These are phyloP conservation scores for Mythimna albipuncta DNA, from an alignment of 2,888 invertebrate species.

Conservation along the genomic window DNA sequence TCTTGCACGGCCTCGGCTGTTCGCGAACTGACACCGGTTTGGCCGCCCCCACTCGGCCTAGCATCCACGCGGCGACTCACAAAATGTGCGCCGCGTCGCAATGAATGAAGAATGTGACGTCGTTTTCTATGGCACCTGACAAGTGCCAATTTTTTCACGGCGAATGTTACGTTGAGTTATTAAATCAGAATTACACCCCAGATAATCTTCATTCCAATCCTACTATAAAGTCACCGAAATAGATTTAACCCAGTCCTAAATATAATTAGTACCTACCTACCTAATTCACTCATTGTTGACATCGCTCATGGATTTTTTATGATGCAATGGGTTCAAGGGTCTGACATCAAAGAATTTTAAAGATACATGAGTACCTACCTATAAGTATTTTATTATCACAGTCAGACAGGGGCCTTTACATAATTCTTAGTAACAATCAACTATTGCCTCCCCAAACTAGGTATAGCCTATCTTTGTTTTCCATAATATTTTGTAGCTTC, in stretches of 20 bases:
- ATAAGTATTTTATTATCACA: too few relatives aligned
- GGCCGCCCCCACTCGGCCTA: constrained; percentile 65
- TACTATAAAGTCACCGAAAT: background rate
- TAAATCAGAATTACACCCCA: constrained; percentile 21
- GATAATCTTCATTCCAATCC: background rate
- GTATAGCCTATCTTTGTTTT: too few relatives aligned
- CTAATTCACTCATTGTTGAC: too few relatives aligned
- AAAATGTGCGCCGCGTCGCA: constrained; percentile 64
- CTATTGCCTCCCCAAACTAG: too few relatives aligned
- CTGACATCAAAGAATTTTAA: too few relatives aligned
- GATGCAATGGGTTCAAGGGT: background rate
- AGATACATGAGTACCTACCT: too few relatives aligned
- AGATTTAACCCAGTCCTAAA: constrained; percentile 11
- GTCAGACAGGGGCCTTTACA: too few relatives aligned
- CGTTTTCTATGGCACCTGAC: constrained; percentile 44
- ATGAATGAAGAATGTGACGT: constrained; percentile 71
- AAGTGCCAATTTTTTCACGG: constrained; percentile 44
- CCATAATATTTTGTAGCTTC: too few relatives aligned
- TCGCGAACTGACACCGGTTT: constrained; percentile 76
- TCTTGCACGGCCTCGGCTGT: constrained; percentile 78
- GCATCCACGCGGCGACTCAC: constrained; percentile 59
- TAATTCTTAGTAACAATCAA: too few relatives aligned
- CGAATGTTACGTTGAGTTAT: constrained; percentile 28
- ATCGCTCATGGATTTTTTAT: background rate
- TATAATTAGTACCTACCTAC: background rate